These are phyloP conservation scores for Thryonomys swinderianus DNA, from an alignment of 2,113 vertebrate species.

Conservation along the genomic window DNA sequence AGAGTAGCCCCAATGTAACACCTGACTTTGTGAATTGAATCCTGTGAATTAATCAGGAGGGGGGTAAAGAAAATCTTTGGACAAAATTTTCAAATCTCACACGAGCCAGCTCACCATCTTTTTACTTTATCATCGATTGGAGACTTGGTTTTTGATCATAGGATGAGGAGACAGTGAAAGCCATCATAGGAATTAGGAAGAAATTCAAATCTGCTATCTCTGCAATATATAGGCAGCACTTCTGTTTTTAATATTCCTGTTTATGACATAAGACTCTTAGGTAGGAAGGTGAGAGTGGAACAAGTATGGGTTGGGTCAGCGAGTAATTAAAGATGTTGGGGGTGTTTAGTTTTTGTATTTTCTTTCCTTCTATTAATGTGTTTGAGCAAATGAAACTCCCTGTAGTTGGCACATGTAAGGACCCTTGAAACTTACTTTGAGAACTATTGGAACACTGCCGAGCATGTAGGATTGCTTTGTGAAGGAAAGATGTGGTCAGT, in stretches of 20 bases:
- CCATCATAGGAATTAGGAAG: background rate
- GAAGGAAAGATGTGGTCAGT: background rate
- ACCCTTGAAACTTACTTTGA: background rate
- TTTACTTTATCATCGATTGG: background rate
- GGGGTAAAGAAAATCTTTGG: background rate
- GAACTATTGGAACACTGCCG: background rate
- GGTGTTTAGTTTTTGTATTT: conserved; percentile 26
- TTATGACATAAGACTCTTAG: background rate
- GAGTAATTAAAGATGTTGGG: background rate
- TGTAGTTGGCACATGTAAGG: background rate
- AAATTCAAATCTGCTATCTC: background rate
- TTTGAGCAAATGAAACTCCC: background rate
- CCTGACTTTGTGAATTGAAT: background rate
- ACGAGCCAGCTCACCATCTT: background rate
- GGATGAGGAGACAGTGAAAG: background rate
- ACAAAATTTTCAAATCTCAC: background rate
- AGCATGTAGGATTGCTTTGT: background rate
- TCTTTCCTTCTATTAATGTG: background rate
- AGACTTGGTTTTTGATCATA: background rate
- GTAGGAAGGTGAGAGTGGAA: background rate
- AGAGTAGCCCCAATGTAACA: background rate
- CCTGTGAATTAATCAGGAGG: background rate
- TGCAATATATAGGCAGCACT: background rate
- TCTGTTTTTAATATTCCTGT: background rate
- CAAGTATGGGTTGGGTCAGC: background rate